phyloP scores from a whole-genome alignment of 2,888 invertebrate species.

The Lutraria lutraria region DNA sequence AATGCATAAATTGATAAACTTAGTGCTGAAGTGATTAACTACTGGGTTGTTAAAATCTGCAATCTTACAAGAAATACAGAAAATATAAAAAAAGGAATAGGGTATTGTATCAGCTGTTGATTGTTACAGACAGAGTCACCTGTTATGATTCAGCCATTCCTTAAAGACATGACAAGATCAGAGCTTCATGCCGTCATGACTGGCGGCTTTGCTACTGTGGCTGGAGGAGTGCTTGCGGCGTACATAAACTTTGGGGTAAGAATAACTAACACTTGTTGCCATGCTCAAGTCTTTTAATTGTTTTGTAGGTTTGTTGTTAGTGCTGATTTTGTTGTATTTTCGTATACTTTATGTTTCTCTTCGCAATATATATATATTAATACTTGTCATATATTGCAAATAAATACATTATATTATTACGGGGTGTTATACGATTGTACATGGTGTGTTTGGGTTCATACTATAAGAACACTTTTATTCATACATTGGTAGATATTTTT shows the following conservation, averaged over 20 bases:
- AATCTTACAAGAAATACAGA: neutral
- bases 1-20: too few relatives aligned
- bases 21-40: too few relatives aligned
- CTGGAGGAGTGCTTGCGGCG: slow-evolving; percentile 94
- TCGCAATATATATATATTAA: neutral
- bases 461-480: too few relatives aligned
- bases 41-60: too few relatives aligned
- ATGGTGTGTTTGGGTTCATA: neutral
- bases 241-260: slow-evolving; percentile 95
- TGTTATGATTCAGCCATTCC: slow-evolving; percentile 94
- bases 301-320: neutral
- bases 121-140: slow-evolving; percentile 93
- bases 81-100: neutral
- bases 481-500: too few relatives aligned
- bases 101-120: neutral
- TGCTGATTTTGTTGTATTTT: neutral
- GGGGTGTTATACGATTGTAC: too few relatives aligned
- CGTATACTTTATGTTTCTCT: neutral
- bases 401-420: neutral
- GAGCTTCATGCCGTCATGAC: slow-evolving; percentile 97
- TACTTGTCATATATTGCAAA: neutral
- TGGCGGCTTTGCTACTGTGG: slow-evolving; percentile 97
- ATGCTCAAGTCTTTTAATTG: neutral
- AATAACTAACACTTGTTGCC: neutral
- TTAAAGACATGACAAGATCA: slow-evolving; percentile 93